phyloP scores from a whole-genome alignment of 2,113 vertebrate genomes.

The Trachemys scripta region DNA sequence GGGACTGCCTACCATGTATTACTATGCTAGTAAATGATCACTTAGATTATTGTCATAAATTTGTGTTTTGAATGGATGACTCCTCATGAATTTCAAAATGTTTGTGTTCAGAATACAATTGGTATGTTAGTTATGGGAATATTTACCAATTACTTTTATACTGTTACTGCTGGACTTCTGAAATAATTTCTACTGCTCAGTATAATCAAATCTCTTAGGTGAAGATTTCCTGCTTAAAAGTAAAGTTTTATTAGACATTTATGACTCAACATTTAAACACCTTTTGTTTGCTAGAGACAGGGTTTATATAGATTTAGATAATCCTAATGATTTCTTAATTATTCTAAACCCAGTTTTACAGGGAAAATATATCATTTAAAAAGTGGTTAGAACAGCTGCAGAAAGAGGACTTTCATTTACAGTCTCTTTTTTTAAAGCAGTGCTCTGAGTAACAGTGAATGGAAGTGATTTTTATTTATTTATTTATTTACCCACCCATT shows the following conservation, averaged over 20 bases:
- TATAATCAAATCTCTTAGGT: no score
- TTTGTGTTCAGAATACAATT: not conserved
- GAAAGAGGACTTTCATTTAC: not conserved
- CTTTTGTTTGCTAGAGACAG: no score
- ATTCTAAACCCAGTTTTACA: not conserved
- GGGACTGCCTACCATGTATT: not conserved
- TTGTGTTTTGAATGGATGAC: not conserved
- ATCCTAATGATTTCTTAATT: not conserved
- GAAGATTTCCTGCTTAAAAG: no score
- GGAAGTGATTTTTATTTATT: not conserved
- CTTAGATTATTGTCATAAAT: not conserved
- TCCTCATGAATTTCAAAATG: not conserved
- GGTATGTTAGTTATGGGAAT: not conserved
- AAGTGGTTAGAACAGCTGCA: not conserved
- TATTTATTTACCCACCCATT: not conserved
- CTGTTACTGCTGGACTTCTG: no score
- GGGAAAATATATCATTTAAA: not conserved
- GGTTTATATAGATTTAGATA: no score
- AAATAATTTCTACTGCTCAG: no score
- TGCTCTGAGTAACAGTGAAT: not conserved
- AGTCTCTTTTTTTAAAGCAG: not conserved
- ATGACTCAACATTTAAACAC: no score
- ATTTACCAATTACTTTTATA: no score
- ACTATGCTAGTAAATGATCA: not conserved
- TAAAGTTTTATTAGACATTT: no score